Percentiles rank a stretch among this genome's conserved stretches.
These are phyloP conservation scores for Cryptocephalus moraei DNA, from an alignment of 2,888 invertebrate species.

Conservation along the genomic window DNA sequence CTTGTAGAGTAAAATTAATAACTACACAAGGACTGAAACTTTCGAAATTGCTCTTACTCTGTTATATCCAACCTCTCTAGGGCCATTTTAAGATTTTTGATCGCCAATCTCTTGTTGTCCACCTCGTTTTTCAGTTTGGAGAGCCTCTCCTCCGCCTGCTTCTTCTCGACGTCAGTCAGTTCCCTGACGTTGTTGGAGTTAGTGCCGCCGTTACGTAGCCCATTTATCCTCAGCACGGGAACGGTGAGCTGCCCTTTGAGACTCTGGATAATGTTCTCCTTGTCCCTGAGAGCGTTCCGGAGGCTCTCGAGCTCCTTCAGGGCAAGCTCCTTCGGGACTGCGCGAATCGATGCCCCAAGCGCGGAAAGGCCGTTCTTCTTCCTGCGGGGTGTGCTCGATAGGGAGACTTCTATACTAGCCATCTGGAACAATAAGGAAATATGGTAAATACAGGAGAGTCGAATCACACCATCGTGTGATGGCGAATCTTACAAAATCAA, in stretches of 20 bases:
- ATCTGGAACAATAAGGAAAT: conserved; percentile 45
- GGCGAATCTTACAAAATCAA: too few relatives aligned
- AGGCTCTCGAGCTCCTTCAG: conserved; percentile 57
- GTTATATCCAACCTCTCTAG: conserved; percentile 78
- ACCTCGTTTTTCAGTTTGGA: conserved; percentile 54
- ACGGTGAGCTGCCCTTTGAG: conserved; percentile 58
- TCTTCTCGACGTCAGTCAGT: conserved; percentile 45
- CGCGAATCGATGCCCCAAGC: conserved; percentile 29
- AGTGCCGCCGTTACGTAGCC: conserved; percentile 9
- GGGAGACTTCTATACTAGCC: conserved; percentile 75
- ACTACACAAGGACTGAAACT: too few relatives aligned
- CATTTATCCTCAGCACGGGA: conserved; percentile 33
- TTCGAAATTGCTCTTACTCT: conserved; percentile 59
- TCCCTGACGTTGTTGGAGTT: conserved; percentile 30
- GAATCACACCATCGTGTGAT: too few relatives aligned
- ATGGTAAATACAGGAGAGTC: background rate
- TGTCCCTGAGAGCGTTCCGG: conserved; percentile 63
- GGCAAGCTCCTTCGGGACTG: conserved; percentile 36
- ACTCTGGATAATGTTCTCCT: conserved; percentile 74
- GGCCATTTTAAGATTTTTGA: conserved; percentile 70
- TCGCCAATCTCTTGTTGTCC: conserved; percentile 66
- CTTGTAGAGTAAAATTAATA: too few relatives aligned
- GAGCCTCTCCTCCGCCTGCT: conserved; percentile 50
- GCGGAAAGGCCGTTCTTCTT: conserved; percentile 41
- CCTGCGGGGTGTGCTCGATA: conserved; percentile 53